Evolutionary conservation across 2,113 vertebrate species (phyloP).

Genomic region (Tor tambroides): DNA sequence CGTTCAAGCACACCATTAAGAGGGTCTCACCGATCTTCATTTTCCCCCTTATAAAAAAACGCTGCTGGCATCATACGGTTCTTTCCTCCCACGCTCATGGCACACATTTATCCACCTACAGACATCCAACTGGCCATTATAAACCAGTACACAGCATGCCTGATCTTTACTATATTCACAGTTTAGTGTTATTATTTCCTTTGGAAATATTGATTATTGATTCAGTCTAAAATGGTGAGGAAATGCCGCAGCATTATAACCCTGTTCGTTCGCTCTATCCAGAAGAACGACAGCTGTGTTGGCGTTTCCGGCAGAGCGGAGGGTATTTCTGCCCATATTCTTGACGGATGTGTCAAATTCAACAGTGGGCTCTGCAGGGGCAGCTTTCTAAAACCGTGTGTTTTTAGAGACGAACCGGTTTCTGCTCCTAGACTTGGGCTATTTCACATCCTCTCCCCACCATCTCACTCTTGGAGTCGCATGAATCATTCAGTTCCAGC

Average conservation of each 20-base stretch:
- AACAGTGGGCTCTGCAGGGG: slow-evolving; percentile 22
- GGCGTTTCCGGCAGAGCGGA: not conserved
- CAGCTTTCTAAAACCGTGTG: slow-evolving; percentile 28
- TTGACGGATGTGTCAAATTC: slow-evolving; percentile 27
- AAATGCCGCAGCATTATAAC: not conserved
- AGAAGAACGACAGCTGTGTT: slow-evolving; percentile 12
- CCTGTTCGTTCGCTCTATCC: not conserved
- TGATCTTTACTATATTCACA: slow-evolving; percentile 22
- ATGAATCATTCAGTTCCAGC: slow-evolving; percentile 18
- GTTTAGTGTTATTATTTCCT: not conserved
- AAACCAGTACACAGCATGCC: slow-evolving; percentile 4
- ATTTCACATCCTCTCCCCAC: not conserved
- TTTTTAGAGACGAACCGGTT: not conserved
- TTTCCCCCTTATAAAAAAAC: slow-evolving; percentile 48
- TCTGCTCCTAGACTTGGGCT: not conserved
- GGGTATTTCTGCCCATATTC: slow-evolving; percentile 16
- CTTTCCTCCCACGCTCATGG: slow-evolving; percentile 21
- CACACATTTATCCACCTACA: slow-evolving; percentile 41
- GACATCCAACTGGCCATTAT: slow-evolving; percentile 27
- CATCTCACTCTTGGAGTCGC: not conserved
- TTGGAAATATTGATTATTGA: not conserved
- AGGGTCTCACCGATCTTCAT: slow-evolving; percentile 60
- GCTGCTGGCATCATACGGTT: not conserved
- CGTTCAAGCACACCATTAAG: slow-evolving; percentile 41
- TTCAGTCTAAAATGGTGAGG: slow-evolving; percentile 5